Percentiles rank a stretch among this genome's conserved stretches.
phyloP scores from a whole-genome alignment of 2,888 invertebrate genomes.

The Hipparchia semele region DNA sequence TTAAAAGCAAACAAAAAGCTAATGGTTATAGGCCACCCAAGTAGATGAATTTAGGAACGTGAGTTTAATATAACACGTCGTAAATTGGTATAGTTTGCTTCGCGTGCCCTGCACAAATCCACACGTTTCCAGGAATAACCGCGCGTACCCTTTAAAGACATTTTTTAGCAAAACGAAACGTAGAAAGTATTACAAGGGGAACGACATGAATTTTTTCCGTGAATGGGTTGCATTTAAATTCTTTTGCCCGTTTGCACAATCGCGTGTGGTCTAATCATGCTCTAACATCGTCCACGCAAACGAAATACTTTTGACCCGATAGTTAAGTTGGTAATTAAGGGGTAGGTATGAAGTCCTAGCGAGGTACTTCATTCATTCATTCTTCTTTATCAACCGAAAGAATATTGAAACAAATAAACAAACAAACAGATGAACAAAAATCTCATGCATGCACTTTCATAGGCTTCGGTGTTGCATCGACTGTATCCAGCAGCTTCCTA shows the following conservation, averaged over 20 bases:
- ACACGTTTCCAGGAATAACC: slow-evolving; percentile 70
- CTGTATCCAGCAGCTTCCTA: too few species aligned
- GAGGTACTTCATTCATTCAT: too few species aligned
- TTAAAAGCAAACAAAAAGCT: slow-evolving; percentile 71
- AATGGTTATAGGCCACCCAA: slow-evolving; percentile 78
- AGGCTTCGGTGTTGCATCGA: too few species aligned
- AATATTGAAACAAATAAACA: too few species aligned
- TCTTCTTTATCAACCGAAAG: too few species aligned
- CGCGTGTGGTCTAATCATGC: slow-evolving; percentile 80
- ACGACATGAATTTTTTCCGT: slow-evolving; percentile 74
- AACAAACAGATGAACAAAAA: too few species aligned
- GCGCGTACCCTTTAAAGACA: slow-evolving; percentile 73
- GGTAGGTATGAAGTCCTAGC: too few species aligned
- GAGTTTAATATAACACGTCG: slow-evolving; percentile 73
- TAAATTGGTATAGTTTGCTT: slow-evolving; percentile 67
- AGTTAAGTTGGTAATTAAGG: too few species aligned
- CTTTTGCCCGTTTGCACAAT: slow-evolving; percentile 69
- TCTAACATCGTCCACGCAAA: background rate
- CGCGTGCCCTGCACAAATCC: slow-evolving; percentile 55
- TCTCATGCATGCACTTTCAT: too few species aligned
- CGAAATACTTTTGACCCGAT: background rate
- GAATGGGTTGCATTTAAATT: slow-evolving; percentile 76
- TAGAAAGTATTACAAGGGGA: slow-evolving; percentile 70
- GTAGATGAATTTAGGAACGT: slow-evolving; percentile 69
- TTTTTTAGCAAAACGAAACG: slow-evolving; percentile 72